Conservation (phyloP, 2,888 invertebrate species). For the Gymnosoma rotundatum region DNA sequence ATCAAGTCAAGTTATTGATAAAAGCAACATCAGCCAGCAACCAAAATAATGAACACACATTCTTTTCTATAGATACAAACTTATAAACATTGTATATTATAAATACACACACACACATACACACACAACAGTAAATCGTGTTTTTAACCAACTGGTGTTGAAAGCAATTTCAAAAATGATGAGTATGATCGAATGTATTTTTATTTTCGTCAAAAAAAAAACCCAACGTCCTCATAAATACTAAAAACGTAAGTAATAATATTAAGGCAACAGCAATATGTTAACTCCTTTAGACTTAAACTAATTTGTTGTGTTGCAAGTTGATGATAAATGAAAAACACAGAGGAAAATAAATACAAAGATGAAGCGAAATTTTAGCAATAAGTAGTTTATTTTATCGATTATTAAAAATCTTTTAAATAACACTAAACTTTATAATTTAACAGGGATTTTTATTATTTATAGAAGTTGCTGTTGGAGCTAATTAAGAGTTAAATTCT, state of each 20-base stretch:
- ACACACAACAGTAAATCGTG: constrained; percentile 38
- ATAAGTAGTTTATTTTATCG: constrained; percentile 81
- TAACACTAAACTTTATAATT: neutral
- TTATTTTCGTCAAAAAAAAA: constrained; percentile 11
- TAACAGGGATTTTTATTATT: neutral
- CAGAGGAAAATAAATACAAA: neutral
- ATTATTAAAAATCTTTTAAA: constrained; percentile 80
- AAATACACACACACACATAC: neutral
- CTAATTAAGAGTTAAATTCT: too few relatives aligned
- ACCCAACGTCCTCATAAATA: constrained; percentile 74
- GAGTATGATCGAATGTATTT: constrained; percentile 78
- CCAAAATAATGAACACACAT: constrained; percentile 34
- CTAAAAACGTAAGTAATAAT: neutral
- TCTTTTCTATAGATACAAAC: neutral
- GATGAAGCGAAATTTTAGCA: constrained; percentile 40
- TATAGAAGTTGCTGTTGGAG: too few relatives aligned
- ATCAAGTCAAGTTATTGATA: constrained; percentile 46
- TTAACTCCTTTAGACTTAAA: neutral
- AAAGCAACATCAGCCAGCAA: constrained; percentile 37
- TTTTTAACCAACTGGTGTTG: constrained; percentile 77
- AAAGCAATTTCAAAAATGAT: constrained; percentile 82
- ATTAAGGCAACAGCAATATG: constrained; percentile 11
- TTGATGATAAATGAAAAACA: neutral
- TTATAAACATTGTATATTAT: too few relatives aligned
- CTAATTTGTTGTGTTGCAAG: constrained; percentile 24